Conservation (phyloP, 2,888 invertebrate genomes). For the Theodoxus fluviatilis region DNA sequence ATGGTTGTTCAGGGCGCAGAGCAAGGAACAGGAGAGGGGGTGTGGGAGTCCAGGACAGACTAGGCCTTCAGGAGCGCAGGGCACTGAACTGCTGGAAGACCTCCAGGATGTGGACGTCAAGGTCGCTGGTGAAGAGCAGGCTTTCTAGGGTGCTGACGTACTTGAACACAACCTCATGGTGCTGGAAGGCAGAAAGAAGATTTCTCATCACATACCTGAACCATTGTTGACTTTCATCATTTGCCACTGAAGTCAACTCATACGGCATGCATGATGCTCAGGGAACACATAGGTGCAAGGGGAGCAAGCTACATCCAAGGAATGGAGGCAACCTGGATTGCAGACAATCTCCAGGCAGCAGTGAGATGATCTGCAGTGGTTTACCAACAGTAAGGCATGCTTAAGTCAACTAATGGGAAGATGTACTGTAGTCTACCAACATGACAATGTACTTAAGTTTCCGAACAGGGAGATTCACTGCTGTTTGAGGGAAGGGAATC, state of each 20-base stretch:
- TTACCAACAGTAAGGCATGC: too few relatives aligned
- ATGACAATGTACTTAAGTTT: not conserved
- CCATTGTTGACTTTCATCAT: too few relatives aligned
- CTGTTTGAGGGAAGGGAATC: too few relatives aligned
- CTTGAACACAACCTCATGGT: slow-evolving; percentile 96
- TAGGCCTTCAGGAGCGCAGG: slow-evolving; percentile 73
- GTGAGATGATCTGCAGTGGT: too few relatives aligned
- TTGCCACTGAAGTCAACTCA: too few relatives aligned
- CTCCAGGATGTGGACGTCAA: slow-evolving; percentile 93
- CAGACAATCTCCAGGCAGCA: too few relatives aligned
- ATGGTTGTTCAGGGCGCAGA: not conserved
- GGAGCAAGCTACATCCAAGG: too few relatives aligned
- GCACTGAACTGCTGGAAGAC: slow-evolving; percentile 98
- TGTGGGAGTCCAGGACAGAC: not conserved
- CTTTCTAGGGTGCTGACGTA: slow-evolving; percentile 95
- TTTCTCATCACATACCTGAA: not conserved
- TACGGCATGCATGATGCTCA: too few relatives aligned
- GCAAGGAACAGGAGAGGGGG: not conserved
- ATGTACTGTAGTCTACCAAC: not conserved
- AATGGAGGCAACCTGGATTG: too few relatives aligned
- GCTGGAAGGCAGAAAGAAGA: slow-evolving; percentile 72
- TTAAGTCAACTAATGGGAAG: not conserved
- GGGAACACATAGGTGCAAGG: too few relatives aligned
- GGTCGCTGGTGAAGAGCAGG: slow-evolving; percentile 91
- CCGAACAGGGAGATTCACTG: too few relatives aligned